These are phyloP conservation scores for Apogon hyalosoma DNA, from an alignment of 2,797 vertebrate species.

Conservation along the genomic window DNA sequence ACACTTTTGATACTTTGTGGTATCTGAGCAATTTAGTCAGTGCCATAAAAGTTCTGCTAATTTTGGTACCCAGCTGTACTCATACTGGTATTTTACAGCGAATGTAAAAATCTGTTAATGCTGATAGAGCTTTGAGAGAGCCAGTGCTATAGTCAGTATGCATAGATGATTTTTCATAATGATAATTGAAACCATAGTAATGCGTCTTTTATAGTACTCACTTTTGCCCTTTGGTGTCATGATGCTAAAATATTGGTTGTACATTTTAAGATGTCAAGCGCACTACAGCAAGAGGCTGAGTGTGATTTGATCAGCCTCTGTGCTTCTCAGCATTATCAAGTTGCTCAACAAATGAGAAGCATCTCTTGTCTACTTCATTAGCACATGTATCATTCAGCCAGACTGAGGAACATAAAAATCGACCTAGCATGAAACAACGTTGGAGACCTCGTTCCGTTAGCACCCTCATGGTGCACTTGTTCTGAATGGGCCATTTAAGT, in stretches of 20 bases:
- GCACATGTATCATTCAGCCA: slow-evolving; percentile 69
- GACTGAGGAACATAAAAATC: slow-evolving; percentile 79
- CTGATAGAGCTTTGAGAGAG: background rate
- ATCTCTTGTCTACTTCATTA: slow-evolving; percentile 78
- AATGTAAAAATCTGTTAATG: slow-evolving; percentile 35
- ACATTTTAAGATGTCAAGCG: slow-evolving; percentile 48
- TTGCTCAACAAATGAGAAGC: slow-evolving; percentile 60
- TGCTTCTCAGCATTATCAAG: slow-evolving; percentile 54
- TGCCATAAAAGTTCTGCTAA: no score
- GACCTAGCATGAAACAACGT: slow-evolving; percentile 75
- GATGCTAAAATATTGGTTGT: slow-evolving; percentile 17
- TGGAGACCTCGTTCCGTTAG: slow-evolving; percentile 60
- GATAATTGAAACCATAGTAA: slow-evolving; percentile 12
- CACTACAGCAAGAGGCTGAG: slow-evolving; percentile 41
- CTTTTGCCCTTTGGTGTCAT: slow-evolving; percentile 5
- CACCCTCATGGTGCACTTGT: slow-evolving; percentile 75
- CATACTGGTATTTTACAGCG: slow-evolving; percentile 2
- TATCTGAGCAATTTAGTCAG: no score
- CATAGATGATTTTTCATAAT: slow-evolving; percentile 11
- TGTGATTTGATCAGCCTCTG: slow-evolving; percentile 49
- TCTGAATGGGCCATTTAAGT: slow-evolving; percentile 82
- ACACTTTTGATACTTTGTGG: no score
- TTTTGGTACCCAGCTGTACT: background rate
- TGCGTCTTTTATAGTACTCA: slow-evolving; percentile 16
- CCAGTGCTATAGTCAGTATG: background rate